Conservation (phyloP, 2,113 vertebrate species). For the Dipodomys spectabilis region DNA sequence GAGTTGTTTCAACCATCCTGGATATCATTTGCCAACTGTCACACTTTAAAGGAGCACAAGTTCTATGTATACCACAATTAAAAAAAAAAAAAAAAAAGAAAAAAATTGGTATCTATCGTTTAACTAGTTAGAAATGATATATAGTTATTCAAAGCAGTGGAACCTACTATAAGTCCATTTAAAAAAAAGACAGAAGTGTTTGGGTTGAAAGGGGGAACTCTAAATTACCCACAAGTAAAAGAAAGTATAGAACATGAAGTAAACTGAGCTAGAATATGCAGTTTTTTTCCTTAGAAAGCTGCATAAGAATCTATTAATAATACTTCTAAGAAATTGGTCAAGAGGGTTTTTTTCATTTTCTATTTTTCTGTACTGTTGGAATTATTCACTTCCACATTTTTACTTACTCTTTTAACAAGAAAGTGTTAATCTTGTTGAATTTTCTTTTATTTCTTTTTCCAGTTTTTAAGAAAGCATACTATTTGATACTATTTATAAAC, state of each 20-base stretch:
- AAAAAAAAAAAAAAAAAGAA: not conserved
- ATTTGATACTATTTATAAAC: constrained; percentile 3
- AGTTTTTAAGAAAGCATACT: constrained; percentile 32
- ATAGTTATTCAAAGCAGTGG: not conserved
- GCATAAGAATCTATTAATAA: constrained; percentile 19
- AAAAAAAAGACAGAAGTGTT: not conserved
- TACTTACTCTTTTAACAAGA: constrained; percentile 3
- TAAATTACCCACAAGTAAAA: not conserved
- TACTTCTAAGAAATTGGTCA: not conserved
- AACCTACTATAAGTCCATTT: not conserved
- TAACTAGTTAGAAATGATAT: constrained; percentile 40
- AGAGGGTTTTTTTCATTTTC: not conserved
- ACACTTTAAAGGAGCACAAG: not conserved
- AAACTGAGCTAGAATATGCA: not conserved
- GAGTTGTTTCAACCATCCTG: not conserved
- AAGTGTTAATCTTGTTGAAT: constrained; percentile 8
- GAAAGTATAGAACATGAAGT: not conserved
- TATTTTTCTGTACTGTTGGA: constrained; percentile 10
- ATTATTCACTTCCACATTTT: constrained; percentile 23
- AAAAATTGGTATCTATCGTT: not conserved
- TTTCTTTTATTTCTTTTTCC: not conserved
- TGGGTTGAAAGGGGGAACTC: not conserved
- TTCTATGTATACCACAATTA: not conserved
- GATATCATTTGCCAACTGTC: not conserved
- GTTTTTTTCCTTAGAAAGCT: not conserved